phyloP scores from a whole-genome alignment of 2,797 vertebrate species.

The Pipistrellus kuhlii region DNA sequence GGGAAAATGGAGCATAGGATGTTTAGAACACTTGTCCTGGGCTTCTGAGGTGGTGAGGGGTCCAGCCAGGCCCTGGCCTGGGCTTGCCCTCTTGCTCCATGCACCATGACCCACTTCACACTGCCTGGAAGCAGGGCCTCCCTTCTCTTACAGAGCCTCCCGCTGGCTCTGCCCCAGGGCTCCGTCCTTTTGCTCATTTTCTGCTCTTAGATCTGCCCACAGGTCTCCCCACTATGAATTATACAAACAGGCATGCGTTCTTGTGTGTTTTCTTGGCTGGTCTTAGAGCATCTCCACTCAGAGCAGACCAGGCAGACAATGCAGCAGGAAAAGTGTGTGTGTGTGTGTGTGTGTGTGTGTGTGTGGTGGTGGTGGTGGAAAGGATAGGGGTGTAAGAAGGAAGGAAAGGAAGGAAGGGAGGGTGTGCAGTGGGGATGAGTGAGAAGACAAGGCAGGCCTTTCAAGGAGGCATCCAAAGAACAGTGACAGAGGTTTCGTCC shows the following conservation, averaged over 20 bases:
- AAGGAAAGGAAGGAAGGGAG: no score
- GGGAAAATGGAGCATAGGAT: neutral
- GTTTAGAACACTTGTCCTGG: neutral
- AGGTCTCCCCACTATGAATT: neutral
- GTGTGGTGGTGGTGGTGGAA: no score
- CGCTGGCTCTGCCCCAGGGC: neutral
- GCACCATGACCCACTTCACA: neutral
- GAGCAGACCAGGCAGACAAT: neutral
- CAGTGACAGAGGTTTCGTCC: rapidly evolving
- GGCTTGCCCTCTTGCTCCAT: neutral
- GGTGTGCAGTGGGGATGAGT: no score
- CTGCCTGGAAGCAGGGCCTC: neutral
- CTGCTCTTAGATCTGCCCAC: neutral
- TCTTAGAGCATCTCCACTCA: neutral
- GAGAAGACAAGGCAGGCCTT: neutral
- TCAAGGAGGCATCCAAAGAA: neutral
- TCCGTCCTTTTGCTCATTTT: neutral
- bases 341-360: no score
- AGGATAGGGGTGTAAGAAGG: no score
- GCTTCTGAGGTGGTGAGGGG: neutral
- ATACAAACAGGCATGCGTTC: neutral
- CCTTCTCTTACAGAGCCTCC: neutral
- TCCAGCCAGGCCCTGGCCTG: neutral
- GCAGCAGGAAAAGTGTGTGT: neutral
- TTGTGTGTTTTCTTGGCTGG: neutral